phyloP scores from a whole-genome alignment of 2,113 vertebrate genomes.

The Rafetus swinhoei region DNA sequence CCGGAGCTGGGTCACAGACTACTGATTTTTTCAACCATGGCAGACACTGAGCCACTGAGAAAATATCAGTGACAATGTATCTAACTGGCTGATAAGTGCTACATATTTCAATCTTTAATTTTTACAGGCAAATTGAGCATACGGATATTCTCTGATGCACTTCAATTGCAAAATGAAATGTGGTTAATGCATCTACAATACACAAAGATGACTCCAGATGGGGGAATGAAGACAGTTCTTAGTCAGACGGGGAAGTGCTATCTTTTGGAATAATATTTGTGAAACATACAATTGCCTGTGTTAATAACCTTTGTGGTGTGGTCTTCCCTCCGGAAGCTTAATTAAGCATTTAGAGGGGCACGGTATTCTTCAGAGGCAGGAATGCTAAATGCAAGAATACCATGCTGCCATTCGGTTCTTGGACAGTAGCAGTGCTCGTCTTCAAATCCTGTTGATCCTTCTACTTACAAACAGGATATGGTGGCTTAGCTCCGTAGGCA shows the following conservation, averaged over 20 bases:
- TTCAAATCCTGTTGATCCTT: neutral
- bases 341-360: neutral
- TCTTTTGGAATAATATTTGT: rapidly evolving
- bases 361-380: neutral
- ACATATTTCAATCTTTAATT: neutral
- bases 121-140: neutral
- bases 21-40: neutral
- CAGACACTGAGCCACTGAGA: neutral
- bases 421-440: neutral
- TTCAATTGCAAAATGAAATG: neutral
- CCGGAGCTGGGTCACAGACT: neutral
- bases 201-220: neutral
- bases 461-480: neutral
- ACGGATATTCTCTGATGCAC: neutral
- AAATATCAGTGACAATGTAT: neutral
- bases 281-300: rapidly evolving
- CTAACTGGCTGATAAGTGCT: neutral
- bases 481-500: neutral
- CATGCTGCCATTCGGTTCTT: neutral
- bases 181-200: neutral
- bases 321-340: neutral
- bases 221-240: neutral
- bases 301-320: neutral
- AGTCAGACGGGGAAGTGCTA: neutral
- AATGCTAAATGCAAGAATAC: neutral